These are phyloP conservation scores for Melanostigma gelatinosum DNA, from an alignment of 2,113 vertebrate genomes.

Conservation along the genomic window DNA sequence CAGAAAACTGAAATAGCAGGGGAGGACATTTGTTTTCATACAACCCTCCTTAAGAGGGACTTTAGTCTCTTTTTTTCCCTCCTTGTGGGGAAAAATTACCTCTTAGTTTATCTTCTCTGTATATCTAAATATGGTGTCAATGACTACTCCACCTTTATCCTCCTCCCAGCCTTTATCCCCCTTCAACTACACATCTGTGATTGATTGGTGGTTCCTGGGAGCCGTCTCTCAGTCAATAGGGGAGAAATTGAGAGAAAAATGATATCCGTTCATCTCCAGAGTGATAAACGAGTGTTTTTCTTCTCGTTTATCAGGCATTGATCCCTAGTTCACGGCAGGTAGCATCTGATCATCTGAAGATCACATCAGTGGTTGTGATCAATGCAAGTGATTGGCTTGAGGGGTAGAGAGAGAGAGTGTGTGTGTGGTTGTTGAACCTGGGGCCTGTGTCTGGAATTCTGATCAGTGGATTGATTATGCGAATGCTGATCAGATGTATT, in stretches of 20 bases:
- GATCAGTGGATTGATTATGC: constrained; percentile 77
- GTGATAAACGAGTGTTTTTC: constrained; percentile 84
- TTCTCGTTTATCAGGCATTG: constrained; percentile 82
- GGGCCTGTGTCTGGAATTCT: constrained; percentile 74
- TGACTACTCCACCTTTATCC: constrained; percentile 64
- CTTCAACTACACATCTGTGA: constrained; percentile 74
- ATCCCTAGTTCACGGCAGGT: constrained; percentile 77
- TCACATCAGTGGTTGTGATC: constrained; percentile 79
- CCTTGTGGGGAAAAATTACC: constrained; percentile 31
- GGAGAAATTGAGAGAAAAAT: constrained; percentile 82
- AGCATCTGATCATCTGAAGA: constrained; percentile 81
- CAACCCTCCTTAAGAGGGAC: background rate
- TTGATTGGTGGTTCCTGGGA: constrained; percentile 72
- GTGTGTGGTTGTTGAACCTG: constrained; percentile 48
- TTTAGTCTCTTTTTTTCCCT: background rate
- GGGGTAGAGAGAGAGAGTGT: constrained; percentile 1
- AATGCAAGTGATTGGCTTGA: constrained; percentile 76
- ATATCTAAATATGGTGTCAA: constrained; percentile 65
- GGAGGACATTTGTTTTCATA: background rate
- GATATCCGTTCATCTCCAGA: constrained; percentile 78
- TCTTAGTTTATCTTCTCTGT: constrained; percentile 49
- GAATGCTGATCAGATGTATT: constrained; percentile 75
- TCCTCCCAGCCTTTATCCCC: constrained; percentile 59
- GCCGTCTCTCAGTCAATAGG: constrained; percentile 74
- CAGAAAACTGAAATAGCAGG: background rate